A percentile compares a stretch with the other conserved stretches of the same genome.
Evolutionary conservation across 2,113 vertebrate genomes (phyloP).

Genomic region (Polypterus bichir): DNA sequence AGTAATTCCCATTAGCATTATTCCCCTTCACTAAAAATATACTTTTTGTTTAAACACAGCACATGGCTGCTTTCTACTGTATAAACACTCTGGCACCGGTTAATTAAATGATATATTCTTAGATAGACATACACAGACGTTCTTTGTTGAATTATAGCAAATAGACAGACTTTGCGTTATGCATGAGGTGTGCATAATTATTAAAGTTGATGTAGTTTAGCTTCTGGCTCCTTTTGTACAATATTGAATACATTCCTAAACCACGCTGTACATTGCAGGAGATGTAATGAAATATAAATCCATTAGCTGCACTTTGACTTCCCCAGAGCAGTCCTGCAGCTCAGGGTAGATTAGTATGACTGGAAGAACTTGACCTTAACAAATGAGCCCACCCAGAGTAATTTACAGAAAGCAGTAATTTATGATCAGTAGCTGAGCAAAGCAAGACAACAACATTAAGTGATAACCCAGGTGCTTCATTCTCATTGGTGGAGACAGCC

Average conservation of each 20-base stretch:
- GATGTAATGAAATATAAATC: neutral
- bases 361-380: conserved; percentile 6
- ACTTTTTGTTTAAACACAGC: too few species aligned
- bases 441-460: neutral
- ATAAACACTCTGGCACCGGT: too few species aligned
- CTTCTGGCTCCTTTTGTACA: too few species aligned
- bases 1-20: too few species aligned
- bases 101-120: too few species aligned
- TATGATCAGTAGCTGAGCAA: conserved; percentile 9
- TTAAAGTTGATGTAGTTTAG: too few species aligned
- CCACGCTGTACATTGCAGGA: neutral
- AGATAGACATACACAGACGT: too few species aligned
- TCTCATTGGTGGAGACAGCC: neutral
- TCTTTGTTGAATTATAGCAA: too few species aligned
- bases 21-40: too few species aligned
- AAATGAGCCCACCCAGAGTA: conserved; percentile 31
- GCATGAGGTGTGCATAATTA: too few species aligned
- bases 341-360: conserved; percentile 25
- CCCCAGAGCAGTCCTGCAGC: conserved; percentile 22
- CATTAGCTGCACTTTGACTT: conserved; percentile 15
- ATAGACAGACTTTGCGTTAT: too few species aligned
- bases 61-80: too few species aligned
- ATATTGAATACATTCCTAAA: neutral
- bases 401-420: conserved; percentile 17
- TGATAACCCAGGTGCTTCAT: conserved; percentile 4